phyloP scores from a whole-genome alignment of 2,888 invertebrate species.

The Himalopsyche kuldschensis region DNA sequence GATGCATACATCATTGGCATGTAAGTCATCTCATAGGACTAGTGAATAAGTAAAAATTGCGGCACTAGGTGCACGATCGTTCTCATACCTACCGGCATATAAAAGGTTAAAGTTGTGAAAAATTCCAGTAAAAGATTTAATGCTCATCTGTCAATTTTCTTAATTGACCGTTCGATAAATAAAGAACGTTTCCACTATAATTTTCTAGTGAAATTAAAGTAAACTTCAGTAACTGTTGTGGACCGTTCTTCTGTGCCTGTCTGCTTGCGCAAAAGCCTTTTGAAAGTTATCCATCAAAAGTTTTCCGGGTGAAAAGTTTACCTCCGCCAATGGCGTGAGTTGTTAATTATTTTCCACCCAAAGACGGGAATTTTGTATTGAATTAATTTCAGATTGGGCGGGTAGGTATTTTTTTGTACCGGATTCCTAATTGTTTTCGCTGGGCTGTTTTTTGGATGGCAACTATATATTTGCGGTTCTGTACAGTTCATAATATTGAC shows the following conservation, averaged over 20 bases:
- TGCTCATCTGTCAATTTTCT: too few species aligned
- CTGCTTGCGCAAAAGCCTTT: not conserved
- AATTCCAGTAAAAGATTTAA: too few species aligned
- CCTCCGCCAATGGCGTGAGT: not conserved
- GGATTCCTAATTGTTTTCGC: not conserved
- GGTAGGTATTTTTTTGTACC: not conserved
- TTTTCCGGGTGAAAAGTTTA: not conserved
- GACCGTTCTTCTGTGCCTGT: not conserved
- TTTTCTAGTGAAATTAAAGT: not conserved
- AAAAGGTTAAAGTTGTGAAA: too few species aligned
- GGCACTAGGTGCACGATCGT: too few species aligned
- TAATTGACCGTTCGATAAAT: too few species aligned
- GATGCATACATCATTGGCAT: too few species aligned
- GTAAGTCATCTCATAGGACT: too few species aligned
- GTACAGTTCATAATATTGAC: not conserved
- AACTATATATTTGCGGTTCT: not conserved
- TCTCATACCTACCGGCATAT: too few species aligned
- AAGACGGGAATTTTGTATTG: not conserved
- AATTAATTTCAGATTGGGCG: not conserved
- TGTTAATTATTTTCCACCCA: not conserved
- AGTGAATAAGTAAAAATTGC: too few species aligned
- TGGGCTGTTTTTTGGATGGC: not conserved
- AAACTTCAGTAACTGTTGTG: not conserved
- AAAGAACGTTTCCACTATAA: not conserved
- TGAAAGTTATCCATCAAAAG: not conserved